A percentile compares a stretch with the other conserved stretches of the same genome.
Evolutionary conservation across 1,140 invertebrate genomes (phyloP).

Genomic region (Zaprionus camerounensis): DNA sequence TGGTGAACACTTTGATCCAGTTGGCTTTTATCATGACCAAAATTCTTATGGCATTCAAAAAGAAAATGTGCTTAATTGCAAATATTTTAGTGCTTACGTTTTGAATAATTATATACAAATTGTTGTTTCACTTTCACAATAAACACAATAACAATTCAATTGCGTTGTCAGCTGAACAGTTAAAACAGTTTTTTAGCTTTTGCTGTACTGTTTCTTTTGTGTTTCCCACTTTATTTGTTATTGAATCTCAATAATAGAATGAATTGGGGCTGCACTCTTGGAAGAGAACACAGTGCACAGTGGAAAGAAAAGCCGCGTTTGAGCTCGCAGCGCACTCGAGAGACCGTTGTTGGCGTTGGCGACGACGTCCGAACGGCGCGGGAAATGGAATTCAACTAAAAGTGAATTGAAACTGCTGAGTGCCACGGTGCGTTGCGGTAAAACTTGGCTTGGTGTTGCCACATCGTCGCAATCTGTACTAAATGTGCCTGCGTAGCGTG

Average conservation of each 20-base stretch:
- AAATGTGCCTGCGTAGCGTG: not conserved
- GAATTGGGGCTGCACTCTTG: not conserved
- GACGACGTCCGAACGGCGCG: constrained; percentile 10
- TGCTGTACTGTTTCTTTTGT: constrained; percentile 15
- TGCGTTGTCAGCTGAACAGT: constrained; percentile 54
- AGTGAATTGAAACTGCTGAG: not conserved
- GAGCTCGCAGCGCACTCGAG: constrained; percentile 13
- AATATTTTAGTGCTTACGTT: constrained; percentile 57
- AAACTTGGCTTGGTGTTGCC: constrained; percentile 22
- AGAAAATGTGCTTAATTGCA: constrained; percentile 2
- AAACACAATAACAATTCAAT: constrained; percentile 24
- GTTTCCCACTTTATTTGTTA: constrained; percentile 27
- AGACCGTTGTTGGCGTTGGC: constrained; percentile 26
- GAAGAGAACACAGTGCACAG: not conserved
- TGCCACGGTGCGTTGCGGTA: constrained; percentile 1
- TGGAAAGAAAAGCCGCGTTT: not conserved
- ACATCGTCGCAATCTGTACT: constrained; percentile 22
- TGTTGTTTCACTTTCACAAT: constrained; percentile 7
- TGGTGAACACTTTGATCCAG: constrained; percentile 30
- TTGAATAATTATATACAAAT: constrained; percentile 8
- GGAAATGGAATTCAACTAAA: constrained; percentile 1
- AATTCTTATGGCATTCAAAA: constrained; percentile 4
- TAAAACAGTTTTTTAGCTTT: constrained; percentile 33
- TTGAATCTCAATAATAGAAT: constrained; percentile 15
- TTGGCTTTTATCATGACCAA: not conserved